These are phyloP conservation scores for Zaprionus africanus DNA, from an alignment of 1,140 invertebrate genomes.

Conservation along the genomic window DNA sequence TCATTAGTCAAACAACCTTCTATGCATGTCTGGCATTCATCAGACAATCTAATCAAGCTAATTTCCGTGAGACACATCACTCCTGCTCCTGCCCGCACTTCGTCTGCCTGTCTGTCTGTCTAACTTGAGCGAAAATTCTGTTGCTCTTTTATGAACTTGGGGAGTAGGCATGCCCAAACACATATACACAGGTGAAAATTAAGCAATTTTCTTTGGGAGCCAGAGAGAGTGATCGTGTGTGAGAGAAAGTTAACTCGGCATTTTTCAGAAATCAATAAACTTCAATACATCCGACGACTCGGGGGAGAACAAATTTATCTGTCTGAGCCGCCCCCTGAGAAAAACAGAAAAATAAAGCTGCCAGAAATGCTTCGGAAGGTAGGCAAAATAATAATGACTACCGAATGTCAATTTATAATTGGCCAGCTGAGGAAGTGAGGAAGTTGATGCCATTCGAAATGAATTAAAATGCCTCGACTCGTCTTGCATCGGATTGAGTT, in stretches of 20 bases:
- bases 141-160: slow-evolving; percentile 14
- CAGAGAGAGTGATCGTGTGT: not conserved
- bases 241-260: not conserved
- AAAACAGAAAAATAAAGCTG: slow-evolving; percentile 3
- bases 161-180: not conserved
- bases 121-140: not conserved
- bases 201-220: slow-evolving; percentile 30
- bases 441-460: not conserved
- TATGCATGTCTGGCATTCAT: slow-evolving; percentile 12
- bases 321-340: not conserved
- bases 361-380: not conserved
- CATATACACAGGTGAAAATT: slow-evolving; percentile 16
- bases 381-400: slow-evolving; percentile 12
- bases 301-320: not conserved
- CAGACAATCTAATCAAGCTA: slow-evolving; percentile 48
- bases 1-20: slow-evolving; percentile 2
- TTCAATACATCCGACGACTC: not conserved
- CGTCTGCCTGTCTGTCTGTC: not conserved
- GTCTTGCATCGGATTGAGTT: not conserved
- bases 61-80: slow-evolving; percentile 34
- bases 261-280: slow-evolving; percentile 26
- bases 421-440: not conserved
- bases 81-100: not conserved
- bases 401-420: slow-evolving; percentile 21
- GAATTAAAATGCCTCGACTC: not conserved